phyloP scores from a whole-genome alignment of 2,113 vertebrate genomes.

The Thinocorus orbignyianus region DNA sequence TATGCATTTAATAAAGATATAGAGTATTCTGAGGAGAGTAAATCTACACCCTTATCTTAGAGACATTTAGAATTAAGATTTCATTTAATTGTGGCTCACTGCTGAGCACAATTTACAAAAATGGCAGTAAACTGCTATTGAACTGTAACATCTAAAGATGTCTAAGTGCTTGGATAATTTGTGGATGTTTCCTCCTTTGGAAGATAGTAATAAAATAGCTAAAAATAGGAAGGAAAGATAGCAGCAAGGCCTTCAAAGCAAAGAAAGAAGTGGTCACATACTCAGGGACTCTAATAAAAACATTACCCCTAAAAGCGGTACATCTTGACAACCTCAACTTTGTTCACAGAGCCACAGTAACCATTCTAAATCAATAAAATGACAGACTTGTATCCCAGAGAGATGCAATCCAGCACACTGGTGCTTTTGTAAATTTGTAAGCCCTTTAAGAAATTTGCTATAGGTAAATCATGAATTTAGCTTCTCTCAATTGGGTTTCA shows the following conservation, averaged over 20 bases:
- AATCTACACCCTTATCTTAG: constrained; percentile 37
- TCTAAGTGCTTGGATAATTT: constrained; percentile 66
- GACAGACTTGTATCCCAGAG: not conserved
- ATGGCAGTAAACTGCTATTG: constrained; percentile 66
- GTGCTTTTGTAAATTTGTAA: not conserved
- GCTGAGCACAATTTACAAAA: constrained; percentile 69
- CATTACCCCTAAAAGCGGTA: not conserved
- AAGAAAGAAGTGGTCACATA: not conserved
- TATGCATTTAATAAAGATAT: constrained; percentile 59
- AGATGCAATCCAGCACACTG: not conserved
- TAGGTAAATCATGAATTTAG: not conserved
- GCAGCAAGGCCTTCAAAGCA: not conserved
- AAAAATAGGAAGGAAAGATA: constrained; percentile 11
- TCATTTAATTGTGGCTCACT: constrained; percentile 67
- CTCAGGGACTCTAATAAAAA: not conserved
- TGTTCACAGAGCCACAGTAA: not conserved
- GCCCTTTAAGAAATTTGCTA: not conserved
- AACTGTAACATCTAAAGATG: constrained; percentile 65
- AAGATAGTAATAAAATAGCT: constrained; percentile 25
- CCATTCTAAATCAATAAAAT: not conserved
- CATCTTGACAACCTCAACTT: not conserved
- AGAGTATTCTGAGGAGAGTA: constrained; percentile 24
- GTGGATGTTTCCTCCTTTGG: not conserved
- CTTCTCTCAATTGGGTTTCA: not conserved
- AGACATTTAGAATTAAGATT: constrained; percentile 55